Evolutionary conservation across 2,113 vertebrate species (phyloP).

Genomic region (Gopherus evgoodei): DNA sequence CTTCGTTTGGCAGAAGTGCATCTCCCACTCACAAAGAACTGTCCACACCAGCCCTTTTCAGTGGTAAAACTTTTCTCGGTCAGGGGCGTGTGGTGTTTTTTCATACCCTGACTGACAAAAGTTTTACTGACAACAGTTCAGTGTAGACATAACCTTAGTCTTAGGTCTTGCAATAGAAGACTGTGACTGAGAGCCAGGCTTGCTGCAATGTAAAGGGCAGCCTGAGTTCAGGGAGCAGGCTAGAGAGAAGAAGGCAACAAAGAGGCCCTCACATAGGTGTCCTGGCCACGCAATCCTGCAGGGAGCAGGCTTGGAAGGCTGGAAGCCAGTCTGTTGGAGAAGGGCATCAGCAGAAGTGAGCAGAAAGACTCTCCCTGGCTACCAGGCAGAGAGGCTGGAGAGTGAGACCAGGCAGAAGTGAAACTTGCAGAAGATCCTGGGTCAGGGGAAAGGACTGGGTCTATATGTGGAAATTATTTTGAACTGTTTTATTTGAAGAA

Average conservation of each 20-base stretch:
- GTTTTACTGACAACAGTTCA: too few relatives aligned
- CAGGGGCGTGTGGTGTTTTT: too few relatives aligned
- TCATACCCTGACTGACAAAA: too few relatives aligned
- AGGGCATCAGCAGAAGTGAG: background rate
- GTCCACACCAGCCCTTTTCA: too few relatives aligned
- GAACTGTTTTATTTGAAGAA: background rate
- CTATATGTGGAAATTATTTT: background rate
- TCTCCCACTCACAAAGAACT: too few relatives aligned
- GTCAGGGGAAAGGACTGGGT: background rate
- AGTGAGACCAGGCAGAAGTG: background rate
- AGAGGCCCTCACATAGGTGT: background rate
- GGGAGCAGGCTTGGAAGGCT: background rate
- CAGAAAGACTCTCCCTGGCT: rapidly evolving
- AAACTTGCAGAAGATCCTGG: background rate
- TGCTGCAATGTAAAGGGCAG: rapidly evolving
- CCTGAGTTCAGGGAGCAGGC: rapidly evolving
- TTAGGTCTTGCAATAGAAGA: background rate
- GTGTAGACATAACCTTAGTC: too few relatives aligned
- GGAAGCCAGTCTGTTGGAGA: background rate
- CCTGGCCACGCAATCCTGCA: background rate
- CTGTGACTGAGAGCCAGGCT: rapidly evolving
- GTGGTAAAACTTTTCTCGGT: too few relatives aligned
- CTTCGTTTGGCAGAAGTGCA: too few relatives aligned
- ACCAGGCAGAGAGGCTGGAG: background rate
- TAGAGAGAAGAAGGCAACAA: background rate